Evolutionary conservation across 2,888 invertebrate species (phyloP).

Genomic region (Suillia variegata): DNA sequence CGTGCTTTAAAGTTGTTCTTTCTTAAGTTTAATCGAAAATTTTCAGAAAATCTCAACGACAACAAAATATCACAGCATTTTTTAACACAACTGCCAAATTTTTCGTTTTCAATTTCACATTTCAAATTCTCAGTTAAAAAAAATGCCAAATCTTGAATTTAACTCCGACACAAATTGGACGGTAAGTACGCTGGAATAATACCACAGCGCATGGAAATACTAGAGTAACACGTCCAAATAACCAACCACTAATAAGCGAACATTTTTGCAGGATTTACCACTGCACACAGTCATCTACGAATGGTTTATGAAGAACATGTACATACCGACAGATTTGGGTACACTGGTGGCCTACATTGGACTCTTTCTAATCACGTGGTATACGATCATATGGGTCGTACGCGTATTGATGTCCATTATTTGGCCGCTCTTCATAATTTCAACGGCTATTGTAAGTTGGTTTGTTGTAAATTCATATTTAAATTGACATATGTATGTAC

Average conservation of each 20-base stretch:
- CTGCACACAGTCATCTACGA: constrained; percentile 36
- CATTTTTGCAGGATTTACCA: constrained; percentile 33
- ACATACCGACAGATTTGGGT: constrained; percentile 36
- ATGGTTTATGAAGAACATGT: constrained; percentile 40
- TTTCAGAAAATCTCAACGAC: too few relatives aligned
- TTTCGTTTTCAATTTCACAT: too few relatives aligned
- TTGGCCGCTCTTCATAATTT: constrained; percentile 42
- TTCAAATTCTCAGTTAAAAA: constrained; percentile 32
- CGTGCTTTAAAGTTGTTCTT: too few relatives aligned
- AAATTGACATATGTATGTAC: too few relatives aligned
- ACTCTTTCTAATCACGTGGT: constrained; percentile 44
- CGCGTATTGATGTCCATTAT: constrained; percentile 43
- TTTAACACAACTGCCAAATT: too few relatives aligned
- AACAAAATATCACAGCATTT: too few relatives aligned
- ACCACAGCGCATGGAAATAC: background rate
- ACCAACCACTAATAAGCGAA: background rate
- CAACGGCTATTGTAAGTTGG: constrained; percentile 37
- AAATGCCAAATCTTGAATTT: constrained; percentile 26
- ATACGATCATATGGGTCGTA: constrained; percentile 35
- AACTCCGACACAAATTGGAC: constrained; percentile 26
- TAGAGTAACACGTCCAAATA: background rate
- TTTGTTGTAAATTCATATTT: background rate
- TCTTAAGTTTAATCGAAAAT: too few relatives aligned
- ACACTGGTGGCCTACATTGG: constrained; percentile 40
- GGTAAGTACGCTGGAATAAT: too few relatives aligned